Evolutionary conservation across 1,140 invertebrate species (phyloP), one percentile per base, ranked within the genome.

Genomic region (Pogonognathellus flavescens): DNA sequence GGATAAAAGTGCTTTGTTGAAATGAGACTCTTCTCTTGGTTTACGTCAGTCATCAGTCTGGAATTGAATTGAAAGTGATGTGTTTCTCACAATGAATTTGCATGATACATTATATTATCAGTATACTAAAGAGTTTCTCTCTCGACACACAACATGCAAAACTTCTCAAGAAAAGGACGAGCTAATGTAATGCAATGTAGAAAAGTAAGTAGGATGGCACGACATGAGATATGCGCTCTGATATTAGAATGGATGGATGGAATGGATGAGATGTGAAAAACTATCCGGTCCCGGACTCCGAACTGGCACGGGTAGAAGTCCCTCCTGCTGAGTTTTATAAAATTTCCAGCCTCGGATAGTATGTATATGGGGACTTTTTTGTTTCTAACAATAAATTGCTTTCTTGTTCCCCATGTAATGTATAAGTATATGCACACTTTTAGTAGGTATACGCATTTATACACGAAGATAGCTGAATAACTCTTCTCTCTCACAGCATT

Each of bases 381-480:
- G 83, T 84, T 72, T 84, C 66, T 72, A 66, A 84, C 83, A 84
- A 84, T 84, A 84, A 84, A 84, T 84, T 84, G 83, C 83, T 84
- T 72, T 84, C 52, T 72, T 76, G 70, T 76, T 49, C 70, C 70
- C 70, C 49, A 53, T 55, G 55, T n/a, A 55, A 22, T n/a, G 3
- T 66, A 66, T 66, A 8, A 11, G 60, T n/a, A 66, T 18, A 66
- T 66, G 11, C 22, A 66, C 20, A 22, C 60, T 8, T 5, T 16
- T 11, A 25, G 5, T 11, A 66, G n/a, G n/a, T 22, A 11, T 66
- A 66, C 3, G 10, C 14, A 66, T 18, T 22, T 16, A 11, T 13
- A 57, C n/a, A n/a, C 11, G 2, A 14, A 57, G 2, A n/a, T 57
- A 57, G 53, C 11, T 14, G n/a, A 13, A 57, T 57, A 14, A 14